phyloP scores from a whole-genome alignment of 2,888 invertebrate genomes.

The Mylabris sibirica region DNA sequence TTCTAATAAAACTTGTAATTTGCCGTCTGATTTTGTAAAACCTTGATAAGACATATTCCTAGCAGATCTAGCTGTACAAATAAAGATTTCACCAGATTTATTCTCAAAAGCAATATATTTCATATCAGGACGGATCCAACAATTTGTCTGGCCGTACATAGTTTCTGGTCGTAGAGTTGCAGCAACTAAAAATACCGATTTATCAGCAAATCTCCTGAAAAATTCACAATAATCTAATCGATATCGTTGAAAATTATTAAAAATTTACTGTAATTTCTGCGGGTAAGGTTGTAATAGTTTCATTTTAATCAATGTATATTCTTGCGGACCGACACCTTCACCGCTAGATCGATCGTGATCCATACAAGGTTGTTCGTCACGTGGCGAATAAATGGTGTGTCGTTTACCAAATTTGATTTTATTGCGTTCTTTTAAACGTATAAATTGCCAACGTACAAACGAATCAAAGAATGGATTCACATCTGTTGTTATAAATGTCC shows the following conservation, averaged over 20 bases:
- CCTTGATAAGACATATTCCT: constrained; percentile 96
- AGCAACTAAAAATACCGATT: constrained; percentile 82
- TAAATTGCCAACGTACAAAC: constrained; percentile 97
- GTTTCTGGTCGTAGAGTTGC: constrained; percentile 99
- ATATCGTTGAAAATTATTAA: neutral
- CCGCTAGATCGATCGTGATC: constrained; percentile 97
- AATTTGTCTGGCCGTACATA: constrained; percentile 99
- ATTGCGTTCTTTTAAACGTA: constrained; percentile 81
- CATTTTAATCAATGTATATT: constrained; percentile 97
- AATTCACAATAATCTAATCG: neutral
- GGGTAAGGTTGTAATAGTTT: constrained; percentile 79
- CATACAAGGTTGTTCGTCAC: constrained; percentile 99
- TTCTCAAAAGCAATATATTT: constrained; percentile 88
- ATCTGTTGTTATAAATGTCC: constrained; percentile 98
- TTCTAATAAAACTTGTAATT: constrained; percentile 74
- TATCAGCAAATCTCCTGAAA: constrained; percentile 23
- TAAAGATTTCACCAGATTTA: constrained; percentile 77
- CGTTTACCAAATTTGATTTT: constrained; percentile 97
- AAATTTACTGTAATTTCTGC: constrained; percentile 70
- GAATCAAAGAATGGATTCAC: constrained; percentile 97
- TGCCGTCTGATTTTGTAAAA: constrained; percentile 82
- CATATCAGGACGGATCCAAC: constrained; percentile 97
- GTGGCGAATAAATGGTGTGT: constrained; percentile 94
- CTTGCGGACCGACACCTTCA: constrained; percentile 98
- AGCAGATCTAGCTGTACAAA: constrained; percentile 89